phyloP scores from a whole-genome alignment of 2,888 invertebrate species.

The Ichneumon xanthorius region DNA sequence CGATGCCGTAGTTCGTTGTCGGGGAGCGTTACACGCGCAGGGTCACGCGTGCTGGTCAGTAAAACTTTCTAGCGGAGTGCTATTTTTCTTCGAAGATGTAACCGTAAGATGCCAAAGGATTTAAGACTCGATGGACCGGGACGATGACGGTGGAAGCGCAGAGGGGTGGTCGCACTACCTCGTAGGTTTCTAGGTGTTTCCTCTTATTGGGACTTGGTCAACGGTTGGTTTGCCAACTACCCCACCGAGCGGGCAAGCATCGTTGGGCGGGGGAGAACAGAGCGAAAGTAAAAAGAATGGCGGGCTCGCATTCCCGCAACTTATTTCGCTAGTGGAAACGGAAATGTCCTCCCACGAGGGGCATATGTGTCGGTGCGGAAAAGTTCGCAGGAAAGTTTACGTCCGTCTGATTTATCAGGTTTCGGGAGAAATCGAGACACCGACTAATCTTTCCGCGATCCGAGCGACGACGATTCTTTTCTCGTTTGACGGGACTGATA shows the following conservation, averaged over 20 bases:
- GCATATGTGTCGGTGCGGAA: conserved; percentile 57
- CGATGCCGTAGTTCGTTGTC: not conserved
- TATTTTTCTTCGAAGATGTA: not conserved
- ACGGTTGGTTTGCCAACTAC: conserved; percentile 33
- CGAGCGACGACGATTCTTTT: not conserved
- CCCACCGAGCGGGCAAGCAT: not conserved
- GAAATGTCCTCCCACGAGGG: conserved; percentile 63
- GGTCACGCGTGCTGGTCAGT: not conserved
- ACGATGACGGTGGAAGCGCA: not conserved
- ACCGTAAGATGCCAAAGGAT: not conserved
- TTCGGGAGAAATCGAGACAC: conserved; percentile 12
- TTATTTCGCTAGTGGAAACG: conserved; percentile 62
- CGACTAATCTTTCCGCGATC: conserved; percentile 21
- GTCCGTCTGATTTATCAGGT: not conserved
- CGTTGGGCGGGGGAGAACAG: not conserved
- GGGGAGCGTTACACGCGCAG: not conserved
- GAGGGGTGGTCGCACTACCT: not conserved
- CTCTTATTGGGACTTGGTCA: conserved; percentile 1
- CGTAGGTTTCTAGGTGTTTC: not conserved
- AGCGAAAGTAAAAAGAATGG: conserved; percentile 67
- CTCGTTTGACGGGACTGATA: no score
- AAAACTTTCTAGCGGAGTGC: conserved; percentile 1
- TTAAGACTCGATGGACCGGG: not conserved
- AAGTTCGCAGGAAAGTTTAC: conserved; percentile 64
- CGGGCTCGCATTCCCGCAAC: conserved; percentile 42